Evolutionary conservation across 2,113 vertebrate species (phyloP).

Genomic region (Sciurus niger): DNA sequence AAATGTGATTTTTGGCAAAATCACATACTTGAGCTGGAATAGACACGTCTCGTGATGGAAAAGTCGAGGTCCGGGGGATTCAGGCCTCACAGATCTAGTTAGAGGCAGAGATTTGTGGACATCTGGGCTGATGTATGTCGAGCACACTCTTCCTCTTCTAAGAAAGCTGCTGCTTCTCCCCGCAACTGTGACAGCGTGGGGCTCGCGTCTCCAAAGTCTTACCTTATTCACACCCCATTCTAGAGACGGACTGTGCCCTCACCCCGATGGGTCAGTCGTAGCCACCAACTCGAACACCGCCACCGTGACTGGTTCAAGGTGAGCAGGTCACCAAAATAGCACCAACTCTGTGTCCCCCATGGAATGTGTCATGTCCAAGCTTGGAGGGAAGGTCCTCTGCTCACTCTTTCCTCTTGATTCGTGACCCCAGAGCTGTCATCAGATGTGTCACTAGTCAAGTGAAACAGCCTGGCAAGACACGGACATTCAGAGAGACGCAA

Average conservation of each 20-base stretch:
- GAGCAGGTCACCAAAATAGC: not conserved
- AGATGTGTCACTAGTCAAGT: no score
- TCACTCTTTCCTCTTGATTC: not conserved
- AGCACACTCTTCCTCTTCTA: not conserved
- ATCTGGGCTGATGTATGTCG: not conserved
- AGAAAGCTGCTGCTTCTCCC: not conserved
- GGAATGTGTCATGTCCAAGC: not conserved
- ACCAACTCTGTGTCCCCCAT: not conserved
- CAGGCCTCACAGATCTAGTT: not conserved
- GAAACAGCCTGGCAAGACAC: not conserved
- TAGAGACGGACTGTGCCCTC: not conserved
- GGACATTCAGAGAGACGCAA: not conserved
- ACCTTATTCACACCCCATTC: not conserved
- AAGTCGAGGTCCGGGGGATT: not conserved
- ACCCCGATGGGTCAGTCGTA: not conserved
- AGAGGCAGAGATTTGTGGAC: not conserved
- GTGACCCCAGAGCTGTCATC: not conserved
- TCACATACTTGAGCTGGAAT: not conserved
- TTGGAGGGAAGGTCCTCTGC: not conserved
- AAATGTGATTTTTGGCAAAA: not conserved
- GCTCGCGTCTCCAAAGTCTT: not conserved
- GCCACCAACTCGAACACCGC: not conserved
- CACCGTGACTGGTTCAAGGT: not conserved
- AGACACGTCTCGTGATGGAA: not conserved
- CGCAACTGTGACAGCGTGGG: fast-evolving